phyloP scores from a whole-genome alignment of 2,888 invertebrate genomes.

The Coelinius sp. region DNA sequence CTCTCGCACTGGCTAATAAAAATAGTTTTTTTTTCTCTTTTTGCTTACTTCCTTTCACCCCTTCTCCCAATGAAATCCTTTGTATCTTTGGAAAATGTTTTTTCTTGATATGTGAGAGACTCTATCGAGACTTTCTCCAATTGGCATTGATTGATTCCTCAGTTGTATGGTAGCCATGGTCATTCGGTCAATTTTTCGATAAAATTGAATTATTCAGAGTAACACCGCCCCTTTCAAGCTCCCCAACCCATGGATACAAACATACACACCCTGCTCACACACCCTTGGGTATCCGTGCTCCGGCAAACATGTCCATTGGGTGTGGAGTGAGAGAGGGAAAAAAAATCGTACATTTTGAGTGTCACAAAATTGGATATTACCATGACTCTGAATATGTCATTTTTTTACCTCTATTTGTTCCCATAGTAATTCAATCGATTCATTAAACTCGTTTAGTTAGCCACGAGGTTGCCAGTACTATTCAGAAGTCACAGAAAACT shows the following conservation, averaged over 20 bases:
- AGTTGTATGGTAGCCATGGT: too few relatives aligned
- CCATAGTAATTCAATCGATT: not conserved
- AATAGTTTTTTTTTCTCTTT: not conserved
- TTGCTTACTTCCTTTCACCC: not conserved
- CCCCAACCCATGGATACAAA: slow-evolving; percentile 11
- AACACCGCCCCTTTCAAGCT: not conserved
- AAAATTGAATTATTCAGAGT: slow-evolving; percentile 20
- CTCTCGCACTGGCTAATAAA: not conserved
- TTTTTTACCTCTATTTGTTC: not conserved
- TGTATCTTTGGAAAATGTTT: slow-evolving; percentile 11
- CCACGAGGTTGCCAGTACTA: not conserved
- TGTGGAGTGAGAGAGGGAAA: slow-evolving; percentile 10
- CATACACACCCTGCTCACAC: slow-evolving; percentile 1
- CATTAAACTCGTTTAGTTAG: not conserved
- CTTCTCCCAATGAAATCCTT: not conserved
- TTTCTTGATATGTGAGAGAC: not conserved
- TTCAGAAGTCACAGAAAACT: not conserved
- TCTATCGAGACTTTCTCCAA: not conserved
- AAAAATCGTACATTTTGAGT: slow-evolving; percentile 40
- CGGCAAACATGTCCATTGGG: slow-evolving; percentile 24
- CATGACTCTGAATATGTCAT: not conserved
- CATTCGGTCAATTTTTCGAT: slow-evolving; percentile 2
- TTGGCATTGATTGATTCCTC: slow-evolving; percentile 1
- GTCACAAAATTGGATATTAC: slow-evolving; percentile 33
- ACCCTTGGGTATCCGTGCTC: slow-evolving; percentile 26